Percentiles rank a stretch among this genome's conserved stretches.
Evolutionary conservation across 2,888 invertebrate genomes (phyloP).

Genomic region (Diarsia dahlii): DNA sequence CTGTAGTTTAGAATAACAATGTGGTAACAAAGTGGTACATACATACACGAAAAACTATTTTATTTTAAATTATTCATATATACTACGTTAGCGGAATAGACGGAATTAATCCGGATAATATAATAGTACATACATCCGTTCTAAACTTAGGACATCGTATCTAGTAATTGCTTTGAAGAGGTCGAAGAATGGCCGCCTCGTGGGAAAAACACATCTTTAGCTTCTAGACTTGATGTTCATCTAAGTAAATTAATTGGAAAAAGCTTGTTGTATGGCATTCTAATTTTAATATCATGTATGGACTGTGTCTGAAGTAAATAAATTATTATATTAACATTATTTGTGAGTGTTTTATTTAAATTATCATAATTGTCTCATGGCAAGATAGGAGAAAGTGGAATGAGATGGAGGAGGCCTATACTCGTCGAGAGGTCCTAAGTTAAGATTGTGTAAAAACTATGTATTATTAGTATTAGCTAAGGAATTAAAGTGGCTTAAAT

Average conservation of each 20-base stretch:
- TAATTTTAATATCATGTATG: too few relatives aligned
- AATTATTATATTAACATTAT: too few relatives aligned
- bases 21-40: background rate
- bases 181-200: slow-evolving; percentile 27
- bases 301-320: too few relatives aligned
- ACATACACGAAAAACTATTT: background rate
- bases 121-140: slow-evolving; percentile 23
- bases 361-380: too few relatives aligned
- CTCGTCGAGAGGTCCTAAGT: too few relatives aligned
- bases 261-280: too few relatives aligned
- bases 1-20: background rate
- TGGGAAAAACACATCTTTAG: slow-evolving; percentile 32
- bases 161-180: slow-evolving; percentile 31
- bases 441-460: too few relatives aligned
- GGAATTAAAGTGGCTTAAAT: too few relatives aligned
- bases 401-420: too few relatives aligned
- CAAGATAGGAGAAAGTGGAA: too few relatives aligned
- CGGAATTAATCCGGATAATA: slow-evolving; percentile 18
- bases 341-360: background rate
- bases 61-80: background rate
- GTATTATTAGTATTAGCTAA: too few relatives aligned
- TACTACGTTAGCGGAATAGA: background rate
- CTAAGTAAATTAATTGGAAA: background rate
- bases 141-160: slow-evolving; percentile 27
- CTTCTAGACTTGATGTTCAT: slow-evolving; percentile 4